Conservation (phyloP, 2,113 vertebrate genomes). For the Thamnaconus septentrionalis region DNA sequence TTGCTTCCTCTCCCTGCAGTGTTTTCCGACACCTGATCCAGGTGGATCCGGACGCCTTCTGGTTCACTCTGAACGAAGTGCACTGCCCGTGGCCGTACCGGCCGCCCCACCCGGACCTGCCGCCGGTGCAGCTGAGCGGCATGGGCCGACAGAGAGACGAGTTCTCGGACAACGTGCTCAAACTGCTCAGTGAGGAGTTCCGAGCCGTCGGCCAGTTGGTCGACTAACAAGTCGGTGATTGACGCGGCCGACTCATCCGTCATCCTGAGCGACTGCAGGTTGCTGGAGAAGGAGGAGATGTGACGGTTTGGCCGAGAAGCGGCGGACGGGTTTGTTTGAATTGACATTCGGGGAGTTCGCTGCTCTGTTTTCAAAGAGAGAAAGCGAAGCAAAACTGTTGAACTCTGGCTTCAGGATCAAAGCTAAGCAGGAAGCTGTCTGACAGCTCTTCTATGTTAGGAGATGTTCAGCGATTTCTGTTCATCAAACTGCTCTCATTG, state of each 20-base stretch:
- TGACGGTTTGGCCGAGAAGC: conserved; percentile 11
- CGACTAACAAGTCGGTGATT: conserved; percentile 5
- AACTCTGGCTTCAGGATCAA: too few relatives aligned
- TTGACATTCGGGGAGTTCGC: conserved; percentile 13
- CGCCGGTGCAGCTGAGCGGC: conserved; percentile 65
- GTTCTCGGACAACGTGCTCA: conserved; percentile 79
- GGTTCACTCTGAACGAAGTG: conserved; percentile 83
- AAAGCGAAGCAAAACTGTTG: too few relatives aligned
- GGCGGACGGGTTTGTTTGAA: conserved; percentile 14
- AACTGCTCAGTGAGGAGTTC: conserved; percentile 74
- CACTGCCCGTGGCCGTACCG: conserved; percentile 71
- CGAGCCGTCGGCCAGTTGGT: background rate
- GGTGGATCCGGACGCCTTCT: conserved; percentile 84
- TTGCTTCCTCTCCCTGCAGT: conserved; percentile 57
- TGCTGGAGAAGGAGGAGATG: conserved; percentile 12
- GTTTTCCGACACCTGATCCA: conserved; percentile 85
- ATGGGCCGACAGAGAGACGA: conserved; percentile 64
- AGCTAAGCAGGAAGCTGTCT: too few relatives aligned
- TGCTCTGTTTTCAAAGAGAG: conserved; percentile 2
- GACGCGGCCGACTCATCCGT: background rate
- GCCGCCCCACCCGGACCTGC: conserved; percentile 80
- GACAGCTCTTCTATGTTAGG: too few relatives aligned
- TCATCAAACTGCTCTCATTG: too few relatives aligned
- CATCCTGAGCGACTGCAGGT: background rate
- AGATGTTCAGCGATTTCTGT: too few relatives aligned